Percentiles rank a stretch among this genome's conserved stretches.
These are phyloP conservation scores for Manis javanica DNA, from an alignment of 2,797 vertebrate genomes.

Conservation along the genomic window DNA sequence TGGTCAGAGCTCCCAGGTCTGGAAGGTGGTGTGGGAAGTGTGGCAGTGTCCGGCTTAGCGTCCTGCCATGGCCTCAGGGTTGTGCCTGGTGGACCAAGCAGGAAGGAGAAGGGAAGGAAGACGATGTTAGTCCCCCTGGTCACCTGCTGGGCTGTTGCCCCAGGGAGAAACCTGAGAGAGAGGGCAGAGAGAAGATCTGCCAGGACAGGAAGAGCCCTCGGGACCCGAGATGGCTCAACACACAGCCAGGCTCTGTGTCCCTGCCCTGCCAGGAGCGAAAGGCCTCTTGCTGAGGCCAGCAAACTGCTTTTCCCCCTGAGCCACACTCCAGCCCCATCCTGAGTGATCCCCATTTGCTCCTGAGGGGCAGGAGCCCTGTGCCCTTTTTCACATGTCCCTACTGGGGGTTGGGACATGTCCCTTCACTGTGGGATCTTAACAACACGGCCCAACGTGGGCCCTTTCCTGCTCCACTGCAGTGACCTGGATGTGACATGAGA, in stretches of 20 bases:
- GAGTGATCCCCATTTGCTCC: not conserved
- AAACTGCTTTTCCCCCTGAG: not conserved
- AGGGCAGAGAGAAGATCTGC: not conserved
- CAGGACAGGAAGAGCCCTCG: not conserved
- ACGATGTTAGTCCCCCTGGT: not conserved
- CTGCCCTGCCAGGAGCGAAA: not conserved
- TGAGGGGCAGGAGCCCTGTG: rapidly evolving
- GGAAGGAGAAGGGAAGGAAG: not conserved
- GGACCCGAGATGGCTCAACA: not conserved
- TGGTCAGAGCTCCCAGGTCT: slow-evolving; percentile 88
- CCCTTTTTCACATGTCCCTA: not conserved
- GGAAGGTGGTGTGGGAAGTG: slow-evolving; percentile 62
- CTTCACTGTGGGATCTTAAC: not conserved
- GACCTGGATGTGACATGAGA: not conserved
- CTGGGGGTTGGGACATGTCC: not conserved
- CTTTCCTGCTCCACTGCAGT: not conserved
- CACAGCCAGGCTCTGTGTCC: not conserved
- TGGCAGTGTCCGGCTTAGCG: slow-evolving; percentile 6
- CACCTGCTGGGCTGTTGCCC: not conserved
- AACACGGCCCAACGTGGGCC: not conserved
- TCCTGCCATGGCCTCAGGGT: slow-evolving; percentile 60
- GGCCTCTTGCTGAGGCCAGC: not conserved
- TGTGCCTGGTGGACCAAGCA: slow-evolving; percentile 78
- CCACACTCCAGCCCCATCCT: rapidly evolving
- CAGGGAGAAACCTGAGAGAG: not conserved